Percentiles rank a stretch among this genome's conserved stretches.
Conservation (phyloP, 1,140 invertebrate species). For the Schlechtendalia chinensis region DNA sequence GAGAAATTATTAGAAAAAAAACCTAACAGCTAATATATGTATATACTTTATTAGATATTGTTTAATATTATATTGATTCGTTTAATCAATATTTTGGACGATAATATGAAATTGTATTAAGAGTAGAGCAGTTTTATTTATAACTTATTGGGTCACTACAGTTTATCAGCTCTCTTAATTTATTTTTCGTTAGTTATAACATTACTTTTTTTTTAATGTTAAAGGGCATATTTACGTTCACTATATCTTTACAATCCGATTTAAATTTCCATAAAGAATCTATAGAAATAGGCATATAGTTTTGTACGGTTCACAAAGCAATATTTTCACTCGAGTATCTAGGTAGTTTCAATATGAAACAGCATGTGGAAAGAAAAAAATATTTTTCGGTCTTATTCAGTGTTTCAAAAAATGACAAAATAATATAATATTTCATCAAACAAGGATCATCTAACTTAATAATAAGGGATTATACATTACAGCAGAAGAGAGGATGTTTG, state of each 20-base stretch:
- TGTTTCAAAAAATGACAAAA: conserved; percentile 30
- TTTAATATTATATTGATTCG: conserved; percentile 3
- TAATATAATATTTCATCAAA: not conserved
- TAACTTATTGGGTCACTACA: conserved; percentile 3
- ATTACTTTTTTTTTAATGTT: not conserved
- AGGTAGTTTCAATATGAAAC: conserved; percentile 7
- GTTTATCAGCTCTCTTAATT: not conserved
- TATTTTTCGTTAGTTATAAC: not conserved
- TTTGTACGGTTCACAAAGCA: conserved; percentile 18
- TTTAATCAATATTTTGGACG: not conserved
- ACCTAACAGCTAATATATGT: no score
- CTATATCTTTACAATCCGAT: conserved; percentile 26
- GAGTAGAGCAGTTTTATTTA: not conserved
- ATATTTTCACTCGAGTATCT: conserved; percentile 20
- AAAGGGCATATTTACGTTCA: conserved; percentile 4
- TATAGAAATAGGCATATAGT: conserved; percentile 13
- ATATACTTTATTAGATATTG: conserved; percentile 3
- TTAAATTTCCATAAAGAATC: conserved; percentile 9
- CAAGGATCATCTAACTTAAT: no score
- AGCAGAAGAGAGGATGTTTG: no score
- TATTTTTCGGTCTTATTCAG: not conserved
- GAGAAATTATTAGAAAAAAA: no score
- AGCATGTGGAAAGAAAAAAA: conserved; percentile 22
- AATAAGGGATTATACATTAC: no score
- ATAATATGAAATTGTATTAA: not conserved